Evolutionary conservation across 2,888 invertebrate genomes (phyloP).

Genomic region (Vannuccia rotundouncinata): DNA sequence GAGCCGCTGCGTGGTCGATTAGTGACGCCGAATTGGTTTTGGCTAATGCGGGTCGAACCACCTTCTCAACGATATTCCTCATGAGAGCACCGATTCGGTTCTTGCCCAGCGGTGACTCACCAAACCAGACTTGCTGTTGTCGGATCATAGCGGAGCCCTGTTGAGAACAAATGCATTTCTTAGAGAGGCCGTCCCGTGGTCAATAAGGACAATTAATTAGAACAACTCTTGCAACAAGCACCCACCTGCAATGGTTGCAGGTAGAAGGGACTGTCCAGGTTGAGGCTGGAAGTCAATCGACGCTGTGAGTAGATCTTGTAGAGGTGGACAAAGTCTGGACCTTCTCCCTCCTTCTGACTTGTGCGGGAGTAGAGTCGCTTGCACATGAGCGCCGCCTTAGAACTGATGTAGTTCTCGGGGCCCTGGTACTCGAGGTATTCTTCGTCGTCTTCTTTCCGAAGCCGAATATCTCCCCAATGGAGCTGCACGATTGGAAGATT

Average conservation of each 20-base stretch:
- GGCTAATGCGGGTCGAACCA: neutral
- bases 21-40: too few species aligned
- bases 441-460: neutral
- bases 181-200: too few species aligned
- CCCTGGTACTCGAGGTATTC: conserved; percentile 12
- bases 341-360: neutral
- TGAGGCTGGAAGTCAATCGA: neutral
- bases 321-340: neutral
- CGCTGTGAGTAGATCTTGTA: conserved; percentile 7
- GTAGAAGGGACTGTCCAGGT: conserved; percentile 6
- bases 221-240: too few species aligned
- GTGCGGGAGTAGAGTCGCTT: neutral
- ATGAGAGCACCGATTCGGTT: conserved; percentile 25
- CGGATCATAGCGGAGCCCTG: neutral
- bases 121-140: conserved; percentile 13
- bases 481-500: neutral
- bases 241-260: conserved; percentile 8
- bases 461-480: neutral
- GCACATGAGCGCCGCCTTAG: neutral
- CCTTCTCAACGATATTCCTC: conserved; percentile 24
- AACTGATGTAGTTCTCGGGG: conserved; percentile 16
- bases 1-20: too few species aligned
- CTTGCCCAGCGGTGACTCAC: conserved; percentile 24
- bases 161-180: neutral
- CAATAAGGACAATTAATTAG: too few species aligned